Conservation (phyloP, 2,888 invertebrate genomes). For the Cordilura impudica region DNA sequence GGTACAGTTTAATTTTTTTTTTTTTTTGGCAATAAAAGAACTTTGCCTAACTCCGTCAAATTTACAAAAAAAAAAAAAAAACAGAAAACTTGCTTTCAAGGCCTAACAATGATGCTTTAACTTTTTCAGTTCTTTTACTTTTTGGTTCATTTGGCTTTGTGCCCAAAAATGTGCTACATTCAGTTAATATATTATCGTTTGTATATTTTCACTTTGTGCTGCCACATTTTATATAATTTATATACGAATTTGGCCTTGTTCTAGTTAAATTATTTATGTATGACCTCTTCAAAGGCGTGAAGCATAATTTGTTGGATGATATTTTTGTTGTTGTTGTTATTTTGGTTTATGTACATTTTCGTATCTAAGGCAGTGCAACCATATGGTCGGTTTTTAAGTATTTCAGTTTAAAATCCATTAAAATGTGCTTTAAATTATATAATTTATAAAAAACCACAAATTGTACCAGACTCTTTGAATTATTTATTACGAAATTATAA, state of each 20-base stretch:
- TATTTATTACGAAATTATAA: constrained; percentile 24
- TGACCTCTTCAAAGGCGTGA: constrained; percentile 57
- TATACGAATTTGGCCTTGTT: constrained; percentile 61
- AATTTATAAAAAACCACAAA: background rate
- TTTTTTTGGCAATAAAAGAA: background rate
- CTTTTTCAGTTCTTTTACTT: constrained; percentile 1
- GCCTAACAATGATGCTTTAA: constrained; percentile 35
- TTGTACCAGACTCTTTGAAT: constrained; percentile 22
- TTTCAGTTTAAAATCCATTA: background rate
- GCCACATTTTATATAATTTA: constrained; percentile 31
- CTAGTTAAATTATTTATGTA: constrained; percentile 64
- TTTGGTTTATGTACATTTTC: background rate
- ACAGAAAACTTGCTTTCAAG: constrained; percentile 47
- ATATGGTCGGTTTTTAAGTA: constrained; percentile 17
- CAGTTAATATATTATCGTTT: background rate
- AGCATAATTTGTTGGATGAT: constrained; percentile 43
- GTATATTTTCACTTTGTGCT: background rate
- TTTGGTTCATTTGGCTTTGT: constrained; percentile 52
- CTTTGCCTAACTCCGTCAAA: background rate
- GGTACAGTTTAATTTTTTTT: background rate
- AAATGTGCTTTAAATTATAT: background rate
- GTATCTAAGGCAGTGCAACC: constrained; percentile 13
- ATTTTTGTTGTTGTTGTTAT: constrained; percentile 21
- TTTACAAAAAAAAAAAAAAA: constrained; percentile 10
- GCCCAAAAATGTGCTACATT: constrained; percentile 61